Base-by-base conservation (phyloP, 2,888 invertebrate genomes). In the Saturnia japonica region DNA sequence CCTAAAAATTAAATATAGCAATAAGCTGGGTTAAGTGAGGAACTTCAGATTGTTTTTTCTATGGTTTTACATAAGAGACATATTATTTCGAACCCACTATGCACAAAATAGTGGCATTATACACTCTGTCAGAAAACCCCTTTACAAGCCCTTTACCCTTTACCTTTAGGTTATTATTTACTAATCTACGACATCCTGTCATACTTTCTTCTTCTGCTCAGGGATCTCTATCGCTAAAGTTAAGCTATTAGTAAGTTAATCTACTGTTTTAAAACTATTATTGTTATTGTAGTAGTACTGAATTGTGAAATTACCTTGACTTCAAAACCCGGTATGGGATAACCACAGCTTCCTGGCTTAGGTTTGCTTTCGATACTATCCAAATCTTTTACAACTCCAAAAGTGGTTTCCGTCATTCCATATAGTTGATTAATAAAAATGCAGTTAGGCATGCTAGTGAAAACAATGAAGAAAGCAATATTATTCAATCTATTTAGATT, bases 1-100 rank as follows among this genome's bases (percentile, higher is more conserved):
- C 87, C 90, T 90, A 72, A 64, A 70, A 66, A n/a, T 60, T 4
- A 64, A n/a, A 62, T 1, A 12, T 57, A 57, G 57, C 1, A 60
- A 8, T 28, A 14, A 28, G 3, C 28, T 8, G 28, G 25, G 6
- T 28, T 12, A 12, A 22, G 3, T 25, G 25, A 25, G 25, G 16
- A 60, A 28, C 14, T 28, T 22, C 9, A 47, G n/a, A 2, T 60
- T 28, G 12, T 60, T 60, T 25, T 11, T 28, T 60, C 14, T 4
- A 12, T 22, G 9, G 54, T 11, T 54, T 22, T 47, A 4, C 16
- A 19, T 47, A n/a, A 19, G 19, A 47, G 19, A 4, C 16, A 47
- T 19, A 47, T 0, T 16, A 47, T 47, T 19, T n/a, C n/a, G n/a
- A n/a, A 47, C 47, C 14, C 14, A 14, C 45, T 14, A 51, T 2